These are phyloP conservation scores for Coptodon rendalli DNA, from an alignment of 2,113 vertebrate species.

Conservation along the genomic window DNA sequence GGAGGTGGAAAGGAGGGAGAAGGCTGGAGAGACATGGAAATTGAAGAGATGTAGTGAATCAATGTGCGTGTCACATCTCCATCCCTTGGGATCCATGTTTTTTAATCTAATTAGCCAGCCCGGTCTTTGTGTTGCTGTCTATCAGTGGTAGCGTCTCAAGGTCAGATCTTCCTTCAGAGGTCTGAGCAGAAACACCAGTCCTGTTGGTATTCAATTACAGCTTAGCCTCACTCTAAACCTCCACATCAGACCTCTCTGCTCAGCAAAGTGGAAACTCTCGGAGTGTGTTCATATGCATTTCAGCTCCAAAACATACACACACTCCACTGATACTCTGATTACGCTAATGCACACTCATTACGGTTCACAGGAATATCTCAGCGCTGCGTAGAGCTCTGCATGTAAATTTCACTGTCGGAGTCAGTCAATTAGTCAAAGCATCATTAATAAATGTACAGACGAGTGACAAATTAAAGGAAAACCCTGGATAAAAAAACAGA, in stretches of 20 bases:
- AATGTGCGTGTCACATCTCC: slow-evolving; percentile 66
- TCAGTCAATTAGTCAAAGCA: slow-evolving; percentile 3
- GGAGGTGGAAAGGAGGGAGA: slow-evolving; percentile 3
- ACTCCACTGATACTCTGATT: not conserved
- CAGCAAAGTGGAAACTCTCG: not conserved
- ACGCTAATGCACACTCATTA: slow-evolving; percentile 5
- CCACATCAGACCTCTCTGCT: slow-evolving; percentile 12
- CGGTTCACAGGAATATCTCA: slow-evolving; percentile 10
- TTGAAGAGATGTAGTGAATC: slow-evolving; percentile 57
- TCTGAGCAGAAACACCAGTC: slow-evolving; percentile 42
- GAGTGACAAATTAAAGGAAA: not conserved
- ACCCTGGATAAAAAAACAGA: rapidly evolving
- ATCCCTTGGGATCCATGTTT: slow-evolving; percentile 66
- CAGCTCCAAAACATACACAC: not conserved
- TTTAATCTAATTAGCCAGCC: slow-evolving; percentile 70
- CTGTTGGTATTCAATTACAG: slow-evolving; percentile 63
- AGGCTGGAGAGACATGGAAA: slow-evolving; percentile 24
- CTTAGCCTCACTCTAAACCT: slow-evolving; percentile 44
- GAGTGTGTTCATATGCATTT: not conserved
- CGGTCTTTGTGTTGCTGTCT: slow-evolving; percentile 65
- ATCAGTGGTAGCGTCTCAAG: slow-evolving; percentile 55
- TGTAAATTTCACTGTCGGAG: slow-evolving; percentile 17
- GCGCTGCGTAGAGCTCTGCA: not conserved
- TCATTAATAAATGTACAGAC: slow-evolving; percentile 1
- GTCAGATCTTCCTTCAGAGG: slow-evolving; percentile 61